Evolutionary conservation across 2,888 invertebrate species (phyloP).

Genomic region (Parnassius smintheus): DNA sequence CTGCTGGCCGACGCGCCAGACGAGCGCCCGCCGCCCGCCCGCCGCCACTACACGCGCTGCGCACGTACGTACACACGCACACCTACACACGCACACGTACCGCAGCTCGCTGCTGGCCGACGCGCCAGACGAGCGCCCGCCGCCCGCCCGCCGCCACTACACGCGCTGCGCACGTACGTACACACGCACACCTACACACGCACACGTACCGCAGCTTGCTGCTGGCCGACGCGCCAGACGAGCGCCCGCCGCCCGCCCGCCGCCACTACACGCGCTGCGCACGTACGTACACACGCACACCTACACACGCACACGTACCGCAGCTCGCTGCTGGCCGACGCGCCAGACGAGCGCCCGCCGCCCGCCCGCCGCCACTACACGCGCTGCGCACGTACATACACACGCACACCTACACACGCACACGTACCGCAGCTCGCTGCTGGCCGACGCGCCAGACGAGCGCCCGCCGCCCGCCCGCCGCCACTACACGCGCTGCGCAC

Average conservation of each 20-base stretch:
- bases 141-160: conserved; percentile 85
- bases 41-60: conserved; percentile 84
- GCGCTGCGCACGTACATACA: too few species aligned
- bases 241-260: conserved; percentile 84
- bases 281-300: conserved; percentile 70
- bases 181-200: conserved; percentile 27
- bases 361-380: too few species aligned
- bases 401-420: too few species aligned
- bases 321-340: too few species aligned
- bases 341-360: too few species aligned
- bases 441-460: conserved; percentile 90
- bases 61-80: conserved; percentile 78
- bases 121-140: conserved; percentile 84
- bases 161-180: conserved; percentile 83
- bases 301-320: too few species aligned
- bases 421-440: conserved; percentile 92
- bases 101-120: conserved; percentile 89
- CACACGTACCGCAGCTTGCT: conserved; percentile 85
- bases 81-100: conserved; percentile 16
- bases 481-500: conserved; percentile 83
- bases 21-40: conserved; percentile 84
- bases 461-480: conserved; percentile 85
- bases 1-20: conserved; percentile 91
- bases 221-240: conserved; percentile 90
- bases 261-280: conserved; percentile 83